Conservation (phyloP, 2,888 invertebrate species). For the Platerodrilus igneus region DNA sequence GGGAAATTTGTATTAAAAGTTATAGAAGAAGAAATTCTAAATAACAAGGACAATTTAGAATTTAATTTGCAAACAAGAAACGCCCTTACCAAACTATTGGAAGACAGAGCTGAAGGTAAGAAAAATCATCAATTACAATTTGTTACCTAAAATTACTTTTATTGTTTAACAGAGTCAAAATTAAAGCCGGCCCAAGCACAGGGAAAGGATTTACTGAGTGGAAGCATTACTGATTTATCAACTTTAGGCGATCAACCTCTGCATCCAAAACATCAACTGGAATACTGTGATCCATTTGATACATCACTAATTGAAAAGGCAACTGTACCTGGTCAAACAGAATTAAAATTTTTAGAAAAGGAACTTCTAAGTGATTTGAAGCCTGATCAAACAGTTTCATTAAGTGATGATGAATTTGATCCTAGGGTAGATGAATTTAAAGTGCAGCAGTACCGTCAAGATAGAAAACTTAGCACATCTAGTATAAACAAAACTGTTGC, state of each 20-base stretch:
- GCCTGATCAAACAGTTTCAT: conserved; percentile 47
- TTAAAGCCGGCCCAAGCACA: conserved; percentile 47
- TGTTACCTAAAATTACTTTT: no score
- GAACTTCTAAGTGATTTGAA: conserved; percentile 60
- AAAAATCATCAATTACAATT: no score
- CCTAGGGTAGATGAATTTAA: conserved; percentile 62
- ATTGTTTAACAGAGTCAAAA: conserved; percentile 46
- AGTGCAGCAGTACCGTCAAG: neutral
- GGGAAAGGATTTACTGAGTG: conserved; percentile 67
- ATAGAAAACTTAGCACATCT: conserved; percentile 11
- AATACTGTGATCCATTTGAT: conserved; percentile 79
- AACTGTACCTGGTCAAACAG: conserved; percentile 71
- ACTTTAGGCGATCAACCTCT: conserved; percentile 65
- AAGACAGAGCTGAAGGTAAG: conserved; percentile 29
- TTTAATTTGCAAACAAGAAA: conserved; percentile 31
- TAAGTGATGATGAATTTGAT: conserved; percentile 78
- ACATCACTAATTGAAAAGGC: conserved; percentile 71
- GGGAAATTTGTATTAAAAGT: conserved; percentile 57
- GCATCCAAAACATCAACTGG: conserved; percentile 54
- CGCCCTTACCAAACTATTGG: no score
- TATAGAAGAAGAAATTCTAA: conserved; percentile 56
- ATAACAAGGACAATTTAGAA: conserved; percentile 45
- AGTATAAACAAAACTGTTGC: conserved; percentile 50
- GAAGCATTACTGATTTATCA: conserved; percentile 71
- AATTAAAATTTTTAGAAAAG: conserved; percentile 72